These are phyloP conservation scores for Hydropsyche tenuis DNA, from an alignment of 1,140 invertebrate genomes.

Conservation along the genomic window DNA sequence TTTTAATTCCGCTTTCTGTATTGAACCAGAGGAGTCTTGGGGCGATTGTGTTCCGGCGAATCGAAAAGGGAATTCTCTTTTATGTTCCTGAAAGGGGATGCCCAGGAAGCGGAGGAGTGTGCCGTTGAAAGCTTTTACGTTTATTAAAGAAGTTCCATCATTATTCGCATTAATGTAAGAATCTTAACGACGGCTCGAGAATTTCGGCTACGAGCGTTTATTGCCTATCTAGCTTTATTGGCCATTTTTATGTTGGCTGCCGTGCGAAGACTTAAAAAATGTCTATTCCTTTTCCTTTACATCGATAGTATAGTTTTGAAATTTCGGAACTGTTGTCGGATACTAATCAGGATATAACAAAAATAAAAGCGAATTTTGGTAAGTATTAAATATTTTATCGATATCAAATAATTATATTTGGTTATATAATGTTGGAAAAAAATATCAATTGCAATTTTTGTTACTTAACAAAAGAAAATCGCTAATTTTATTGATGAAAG, in stretches of 20 bases:
- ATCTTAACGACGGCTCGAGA: slow-evolving; percentile 45
- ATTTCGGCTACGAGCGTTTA: slow-evolving; percentile 48
- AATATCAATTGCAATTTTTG: no score
- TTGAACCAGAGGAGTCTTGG: background rate
- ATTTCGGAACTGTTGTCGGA: no score
- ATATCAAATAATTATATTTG: no score
- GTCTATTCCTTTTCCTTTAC: slow-evolving; percentile 41
- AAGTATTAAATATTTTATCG: no score
- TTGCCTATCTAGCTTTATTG: slow-evolving; percentile 48
- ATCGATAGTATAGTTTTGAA: slow-evolving; percentile 24
- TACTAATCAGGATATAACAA: no score
- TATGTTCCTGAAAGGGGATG: background rate
- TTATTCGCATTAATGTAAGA: slow-evolving; percentile 48
- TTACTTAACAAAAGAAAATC: no score
- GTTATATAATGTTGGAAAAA: no score
- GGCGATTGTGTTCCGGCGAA: background rate
- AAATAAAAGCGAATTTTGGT: no score
- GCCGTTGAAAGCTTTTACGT: slow-evolving; percentile 50
- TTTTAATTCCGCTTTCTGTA: no score
- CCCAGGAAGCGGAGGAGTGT: slow-evolving; percentile 34
- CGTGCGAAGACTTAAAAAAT: slow-evolving; percentile 48
- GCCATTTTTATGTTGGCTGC: slow-evolving; percentile 47
- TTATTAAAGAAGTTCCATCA: slow-evolving; percentile 51
- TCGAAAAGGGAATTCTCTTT: slow-evolving; percentile 27
- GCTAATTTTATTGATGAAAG: no score